A percentile compares a stretch with the other conserved stretches of the same genome.
Evolutionary conservation across 2,113 vertebrate genomes (phyloP).

Genomic region (Prietella phreatophila): DNA sequence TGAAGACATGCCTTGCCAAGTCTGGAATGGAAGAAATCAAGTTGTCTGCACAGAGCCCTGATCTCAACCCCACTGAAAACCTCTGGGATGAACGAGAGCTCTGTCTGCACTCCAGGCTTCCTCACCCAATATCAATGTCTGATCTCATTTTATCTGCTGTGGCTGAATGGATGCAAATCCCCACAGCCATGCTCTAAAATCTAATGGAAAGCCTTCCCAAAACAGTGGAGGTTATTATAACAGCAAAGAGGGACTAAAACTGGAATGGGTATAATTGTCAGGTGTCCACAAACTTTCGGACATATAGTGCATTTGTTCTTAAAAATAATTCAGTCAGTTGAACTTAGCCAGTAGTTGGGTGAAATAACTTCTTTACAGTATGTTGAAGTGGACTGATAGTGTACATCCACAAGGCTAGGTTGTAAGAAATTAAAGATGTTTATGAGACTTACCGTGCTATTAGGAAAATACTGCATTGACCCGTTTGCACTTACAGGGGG

Average conservation of each 20-base stretch:
- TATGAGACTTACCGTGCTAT: not conserved
- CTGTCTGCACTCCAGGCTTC: not conserved
- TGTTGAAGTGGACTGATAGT: not conserved
- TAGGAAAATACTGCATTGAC: not conserved
- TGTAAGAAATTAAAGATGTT: not conserved
- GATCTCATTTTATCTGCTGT: not conserved
- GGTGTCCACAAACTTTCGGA: not conserved
- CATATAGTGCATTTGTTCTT: not conserved
- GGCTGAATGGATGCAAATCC: not conserved
- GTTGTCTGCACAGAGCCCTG: not conserved
- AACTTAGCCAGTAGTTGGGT: not conserved
- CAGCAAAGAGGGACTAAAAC: not conserved
- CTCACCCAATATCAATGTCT: not conserved
- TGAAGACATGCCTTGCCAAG: not conserved
- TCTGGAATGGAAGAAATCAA: not conserved
- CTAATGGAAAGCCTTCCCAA: not conserved
- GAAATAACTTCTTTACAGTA: not conserved
- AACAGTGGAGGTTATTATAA: not conserved
- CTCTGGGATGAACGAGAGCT: not conserved
- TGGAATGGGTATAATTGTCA: not conserved
- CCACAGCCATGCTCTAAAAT: not conserved
- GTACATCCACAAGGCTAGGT: not conserved
- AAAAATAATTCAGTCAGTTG: not conserved
- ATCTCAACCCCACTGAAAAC: not conserved
- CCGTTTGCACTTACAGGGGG: not conserved